phyloP scores from a whole-genome alignment of 2,113 vertebrate genomes.

The Paracanthobrama guichenoti region DNA sequence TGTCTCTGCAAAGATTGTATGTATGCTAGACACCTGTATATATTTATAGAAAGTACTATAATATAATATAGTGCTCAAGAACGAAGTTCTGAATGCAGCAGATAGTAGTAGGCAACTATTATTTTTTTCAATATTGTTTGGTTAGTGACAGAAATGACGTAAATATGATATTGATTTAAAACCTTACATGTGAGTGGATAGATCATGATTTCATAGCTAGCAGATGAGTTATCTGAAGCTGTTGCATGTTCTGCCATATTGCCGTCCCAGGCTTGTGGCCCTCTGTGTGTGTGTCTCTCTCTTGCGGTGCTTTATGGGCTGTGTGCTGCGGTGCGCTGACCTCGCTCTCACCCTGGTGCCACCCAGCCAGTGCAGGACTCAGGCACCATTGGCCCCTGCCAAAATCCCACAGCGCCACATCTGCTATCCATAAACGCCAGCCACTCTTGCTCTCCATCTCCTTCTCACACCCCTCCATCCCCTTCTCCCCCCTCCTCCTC shows the following conservation, averaged over 20 bases:
- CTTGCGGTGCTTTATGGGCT: conserved; percentile 74
- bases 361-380: conserved; percentile 79
- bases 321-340: conserved; percentile 77
- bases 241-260: conserved; percentile 23
- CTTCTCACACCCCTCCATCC: conserved; percentile 69
- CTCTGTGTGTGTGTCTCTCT: conserved; percentile 43
- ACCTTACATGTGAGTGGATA: not conserved
- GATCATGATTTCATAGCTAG: not conserved
- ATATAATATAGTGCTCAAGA: not conserved
- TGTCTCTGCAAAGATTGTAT: not conserved
- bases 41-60: not conserved
- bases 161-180: not conserved
- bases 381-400: conserved; percentile 74
- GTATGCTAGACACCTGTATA: not conserved
- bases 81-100: not conserved
- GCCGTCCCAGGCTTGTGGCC: conserved; percentile 16
- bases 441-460: conserved; percentile 74
- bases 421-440: conserved; percentile 85
- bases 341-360: conserved; percentile 81
- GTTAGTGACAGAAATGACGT: not conserved
- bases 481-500: conserved; percentile 40
- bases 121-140: not conserved
- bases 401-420: conserved; percentile 82
- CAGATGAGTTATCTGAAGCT: conserved; percentile 6
- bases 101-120: not conserved